Base-by-base conservation (phyloP, 2,113 vertebrate species). In the Elanoides forficatus region DNA sequence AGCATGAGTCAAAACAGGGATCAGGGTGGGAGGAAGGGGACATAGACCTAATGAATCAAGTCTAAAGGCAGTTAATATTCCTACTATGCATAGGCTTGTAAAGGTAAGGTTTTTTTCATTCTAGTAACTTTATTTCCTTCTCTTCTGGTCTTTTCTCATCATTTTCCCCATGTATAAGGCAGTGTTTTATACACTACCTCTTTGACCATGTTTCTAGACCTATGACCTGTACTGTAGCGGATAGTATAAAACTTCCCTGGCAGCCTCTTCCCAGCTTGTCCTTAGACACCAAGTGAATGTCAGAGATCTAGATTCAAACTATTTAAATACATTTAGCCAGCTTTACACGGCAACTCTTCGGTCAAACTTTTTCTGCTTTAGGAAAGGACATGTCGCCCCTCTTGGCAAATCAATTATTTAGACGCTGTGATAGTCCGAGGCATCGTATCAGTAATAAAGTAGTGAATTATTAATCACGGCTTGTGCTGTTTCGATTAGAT, bases 371-470 rank as follows among this genome's bases (percentile, higher is more conserved):
- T 80, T 86, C 90, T 90, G 78, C 95, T 96, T 96, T 96, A 95
- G 95, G 89, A 95, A 95, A 98, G 97, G 97, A 97, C 95, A 96
- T 81, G 94, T 96, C 3, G 29, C 94, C 87, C 73, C 97, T 95
- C 95, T 96, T 95, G 91, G 95, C 92, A 92, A 97, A 98, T 98
- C 97, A 97, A 98, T 98, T 98, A 98, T 98, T 98, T 96, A 98
- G 95, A 95, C 13, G 48, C 96, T 97, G 96, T 96, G 97, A 98
- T 98, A 97, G 97, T 97, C 97, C 86, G 36, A 97, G 97, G 96
- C 97, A 96, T 97, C 94, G 40, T 97, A 97, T 98, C 97, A 97
- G 97, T 98, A 98, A 98, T 98, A 98, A 98, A 98, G 95, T 88
- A 72, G 73, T 98, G 97, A 98, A 98, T 98, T 98, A 98, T 98